Percentiles rank a stretch among this genome's conserved stretches.
phyloP scores from a whole-genome alignment of 2,113 vertebrate genomes.

The Crotalus tigris region DNA sequence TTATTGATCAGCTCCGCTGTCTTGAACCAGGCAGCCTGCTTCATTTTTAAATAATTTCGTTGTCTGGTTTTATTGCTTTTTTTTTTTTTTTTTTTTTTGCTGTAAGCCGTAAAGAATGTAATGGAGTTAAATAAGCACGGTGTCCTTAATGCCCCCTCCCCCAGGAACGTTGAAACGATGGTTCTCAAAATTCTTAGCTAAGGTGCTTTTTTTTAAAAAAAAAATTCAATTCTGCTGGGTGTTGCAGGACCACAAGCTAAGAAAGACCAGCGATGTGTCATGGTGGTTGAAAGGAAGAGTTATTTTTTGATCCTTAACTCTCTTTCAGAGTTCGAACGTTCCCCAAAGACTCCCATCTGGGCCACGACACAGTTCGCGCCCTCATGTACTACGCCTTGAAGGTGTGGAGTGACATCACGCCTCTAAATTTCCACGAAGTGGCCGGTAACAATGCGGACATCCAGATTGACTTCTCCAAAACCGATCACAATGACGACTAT shows the following conservation, averaged over 20 bases:
- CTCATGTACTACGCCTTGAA: slow-evolving; percentile 96
- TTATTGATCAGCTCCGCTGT: neutral
- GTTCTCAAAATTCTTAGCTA: neutral
- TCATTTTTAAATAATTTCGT: neutral
- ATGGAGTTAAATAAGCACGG: neutral
- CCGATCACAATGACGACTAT: slow-evolving; percentile 88
- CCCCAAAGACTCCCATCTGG: slow-evolving; percentile 84
- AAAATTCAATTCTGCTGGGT: neutral
- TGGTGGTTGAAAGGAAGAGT: neutral
- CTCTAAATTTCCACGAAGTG: slow-evolving; percentile 95
- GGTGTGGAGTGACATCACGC: slow-evolving; percentile 94
- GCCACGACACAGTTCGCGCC: slow-evolving; percentile 88
- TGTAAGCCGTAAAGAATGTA: neutral
- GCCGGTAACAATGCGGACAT: slow-evolving; percentile 89
- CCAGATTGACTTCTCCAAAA: slow-evolving; percentile 94
- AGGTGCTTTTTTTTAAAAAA: neutral
- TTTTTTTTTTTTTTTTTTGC: neutral
- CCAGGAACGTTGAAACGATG: neutral
- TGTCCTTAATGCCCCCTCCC: neutral
- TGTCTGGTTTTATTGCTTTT: neutral
- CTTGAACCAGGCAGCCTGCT: neutral
- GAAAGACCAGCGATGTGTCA: neutral
- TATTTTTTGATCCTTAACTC: neutral
- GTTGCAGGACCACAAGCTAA: neutral
- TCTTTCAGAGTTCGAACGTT: slow-evolving; percentile 85